Conservation (phyloP, 1,140 invertebrate genomes). For the Macrobrachium rosenbergii region DNA sequence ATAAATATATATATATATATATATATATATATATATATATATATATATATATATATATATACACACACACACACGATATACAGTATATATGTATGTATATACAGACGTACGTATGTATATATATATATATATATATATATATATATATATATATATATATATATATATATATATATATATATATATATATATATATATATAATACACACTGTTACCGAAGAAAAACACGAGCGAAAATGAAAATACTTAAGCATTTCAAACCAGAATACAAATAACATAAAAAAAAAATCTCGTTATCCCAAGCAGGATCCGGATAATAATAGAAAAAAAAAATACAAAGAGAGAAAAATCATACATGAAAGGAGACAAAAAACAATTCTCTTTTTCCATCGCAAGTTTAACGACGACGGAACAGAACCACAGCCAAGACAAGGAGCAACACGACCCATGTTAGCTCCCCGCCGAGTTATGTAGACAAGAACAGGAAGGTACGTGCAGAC, state of each 20-base stretch:
- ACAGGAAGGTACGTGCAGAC: background rate
- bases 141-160: constrained; percentile 1
- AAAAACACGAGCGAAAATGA: background rate
- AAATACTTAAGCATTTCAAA: background rate
- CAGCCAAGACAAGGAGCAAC: too few relatives aligned
- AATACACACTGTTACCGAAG: too few relatives aligned
- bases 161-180: constrained; percentile 39
- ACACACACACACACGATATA: too few relatives aligned
- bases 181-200: constrained; percentile 21
- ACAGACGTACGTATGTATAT: too few relatives aligned
- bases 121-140: constrained; percentile 6
- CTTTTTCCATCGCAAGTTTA: too few relatives aligned
- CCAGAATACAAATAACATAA: too few relatives aligned
- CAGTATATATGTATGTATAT: too few relatives aligned
- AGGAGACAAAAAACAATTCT: background rate
- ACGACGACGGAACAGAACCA: too few relatives aligned
- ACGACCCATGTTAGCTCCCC: too few relatives aligned
- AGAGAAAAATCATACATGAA: background rate
- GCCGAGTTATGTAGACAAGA: too few relatives aligned
- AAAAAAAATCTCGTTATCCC: background rate
- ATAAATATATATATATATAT: constrained; percentile 20
- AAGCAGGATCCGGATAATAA: too few relatives aligned
- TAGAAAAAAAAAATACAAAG: background rate
- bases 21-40: constrained; percentile 33
- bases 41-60: constrained; percentile 22